phyloP scores from a whole-genome alignment of 2,113 vertebrate species.

The Engraulis encrasicolus region DNA sequence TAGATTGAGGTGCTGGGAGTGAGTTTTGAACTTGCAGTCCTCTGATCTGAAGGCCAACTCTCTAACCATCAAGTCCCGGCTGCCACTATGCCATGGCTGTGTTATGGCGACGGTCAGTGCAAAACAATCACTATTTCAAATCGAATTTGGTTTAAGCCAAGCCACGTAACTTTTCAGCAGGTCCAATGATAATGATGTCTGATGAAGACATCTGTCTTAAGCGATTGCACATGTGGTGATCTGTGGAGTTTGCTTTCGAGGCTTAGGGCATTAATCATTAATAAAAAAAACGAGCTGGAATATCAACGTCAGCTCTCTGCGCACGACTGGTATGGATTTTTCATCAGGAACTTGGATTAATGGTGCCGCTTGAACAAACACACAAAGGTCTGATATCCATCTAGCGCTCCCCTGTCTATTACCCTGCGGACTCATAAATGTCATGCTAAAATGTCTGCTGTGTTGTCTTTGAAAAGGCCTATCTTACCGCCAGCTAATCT shows the following conservation, averaged over 20 bases:
- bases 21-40: no score
- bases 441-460: background rate
- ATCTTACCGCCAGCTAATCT: background rate
- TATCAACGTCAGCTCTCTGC: background rate
- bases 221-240: background rate
- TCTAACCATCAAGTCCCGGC: no score
- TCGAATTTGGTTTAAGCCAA: no score
- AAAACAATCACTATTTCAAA: no score
- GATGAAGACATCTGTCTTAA: constrained; percentile 10
- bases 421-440: background rate
- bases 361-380: background rate
- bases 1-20: no score
- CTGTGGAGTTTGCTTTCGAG: background rate
- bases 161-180: background rate
- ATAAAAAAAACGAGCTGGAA: background rate
- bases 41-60: no score
- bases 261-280: background rate
- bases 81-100: no score
- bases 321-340: constrained; percentile 12
- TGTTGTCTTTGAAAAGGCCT: background rate
- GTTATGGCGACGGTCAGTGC: no score
- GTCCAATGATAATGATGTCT: background rate
- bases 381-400: background rate
- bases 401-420: background rate
- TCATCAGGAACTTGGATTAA: background rate